phyloP scores from a whole-genome alignment of 1,140 invertebrate genomes.

The Anoplolepis gracilipes region DNA sequence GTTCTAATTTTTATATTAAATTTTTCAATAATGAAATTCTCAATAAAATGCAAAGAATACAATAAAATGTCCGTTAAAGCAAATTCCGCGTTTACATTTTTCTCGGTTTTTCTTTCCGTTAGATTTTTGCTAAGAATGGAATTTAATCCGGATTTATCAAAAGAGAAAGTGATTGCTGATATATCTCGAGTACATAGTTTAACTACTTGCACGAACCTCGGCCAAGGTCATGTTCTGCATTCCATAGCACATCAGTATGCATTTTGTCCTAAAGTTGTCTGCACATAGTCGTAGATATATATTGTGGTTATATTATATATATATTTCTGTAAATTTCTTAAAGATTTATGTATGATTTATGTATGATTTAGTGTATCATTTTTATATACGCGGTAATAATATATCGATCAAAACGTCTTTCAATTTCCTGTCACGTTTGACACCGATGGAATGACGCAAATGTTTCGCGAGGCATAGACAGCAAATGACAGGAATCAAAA shows the following conservation, averaged over 20 bases:
- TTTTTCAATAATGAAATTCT: slow-evolving; percentile 34
- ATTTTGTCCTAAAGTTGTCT: slow-evolving; percentile 3
- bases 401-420: slow-evolving; percentile 34
- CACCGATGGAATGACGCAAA: background rate
- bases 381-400: slow-evolving; percentile 4
- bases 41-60: slow-evolving; percentile 25
- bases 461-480: slow-evolving; percentile 19
- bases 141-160: background rate
- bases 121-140: slow-evolving; percentile 13
- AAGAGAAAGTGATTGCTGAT: slow-evolving; percentile 17
- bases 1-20: slow-evolving; percentile 1
- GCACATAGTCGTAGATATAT: background rate
- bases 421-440: slow-evolving; percentile 18
- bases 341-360: background rate
- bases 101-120: background rate
- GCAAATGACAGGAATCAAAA: slow-evolving; percentile 42
- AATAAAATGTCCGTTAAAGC: slow-evolving; percentile 11
- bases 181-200: slow-evolving; percentile 31
- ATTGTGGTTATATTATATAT: too few species aligned
- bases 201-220: slow-evolving; percentile 4
- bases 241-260: background rate
- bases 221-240: slow-evolving; percentile 1
- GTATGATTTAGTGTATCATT: background rate
- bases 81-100: background rate
- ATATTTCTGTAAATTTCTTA: background rate